Evolutionary conservation across 2,888 invertebrate genomes (phyloP).

Genomic region (Hedya salicella): DNA sequence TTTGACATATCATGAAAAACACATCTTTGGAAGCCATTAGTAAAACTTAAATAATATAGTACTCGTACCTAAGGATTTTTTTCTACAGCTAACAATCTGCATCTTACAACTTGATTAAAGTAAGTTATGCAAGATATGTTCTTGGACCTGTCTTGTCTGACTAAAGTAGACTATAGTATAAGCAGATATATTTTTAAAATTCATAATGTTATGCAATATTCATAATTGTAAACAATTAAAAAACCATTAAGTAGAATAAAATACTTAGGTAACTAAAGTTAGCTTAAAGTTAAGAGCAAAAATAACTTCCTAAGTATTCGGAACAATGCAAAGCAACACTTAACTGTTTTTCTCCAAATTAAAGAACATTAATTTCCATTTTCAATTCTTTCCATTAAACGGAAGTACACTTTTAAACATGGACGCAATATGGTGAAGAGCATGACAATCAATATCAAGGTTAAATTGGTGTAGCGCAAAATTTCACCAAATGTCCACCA

Average conservation of each 20-base stretch:
- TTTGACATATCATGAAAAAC: too few species aligned
- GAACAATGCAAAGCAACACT: slow-evolving; percentile 33
- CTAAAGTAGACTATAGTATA: slow-evolving; percentile 8
- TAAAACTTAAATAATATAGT: background rate
- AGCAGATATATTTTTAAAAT: slow-evolving; percentile 5
- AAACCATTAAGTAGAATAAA: slow-evolving; percentile 6
- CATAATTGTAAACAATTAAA: slow-evolving; percentile 20
- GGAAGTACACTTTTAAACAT: slow-evolving; percentile 76
- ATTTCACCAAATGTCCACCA: slow-evolving; percentile 77
- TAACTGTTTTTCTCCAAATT: background rate
- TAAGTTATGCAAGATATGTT: slow-evolving; percentile 13
- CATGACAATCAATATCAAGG: slow-evolving; percentile 68
- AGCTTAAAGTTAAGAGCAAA: background rate
- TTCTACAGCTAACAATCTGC: background rate
- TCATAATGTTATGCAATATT: slow-evolving; percentile 16
- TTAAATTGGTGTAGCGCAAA: slow-evolving; percentile 65
- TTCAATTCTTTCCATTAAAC: slow-evolving; percentile 76
- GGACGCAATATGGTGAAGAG: slow-evolving; percentile 75
- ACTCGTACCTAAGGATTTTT: background rate
- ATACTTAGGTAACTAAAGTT: background rate
- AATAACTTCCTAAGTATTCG: slow-evolving; percentile 1
- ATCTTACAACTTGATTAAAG: background rate
- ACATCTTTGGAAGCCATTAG: background rate
- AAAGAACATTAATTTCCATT: slow-evolving; percentile 60
- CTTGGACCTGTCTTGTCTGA: slow-evolving; percentile 10